phyloP scores from a whole-genome alignment of 2,888 invertebrate genomes.

The Lomographa bimaculata region DNA sequence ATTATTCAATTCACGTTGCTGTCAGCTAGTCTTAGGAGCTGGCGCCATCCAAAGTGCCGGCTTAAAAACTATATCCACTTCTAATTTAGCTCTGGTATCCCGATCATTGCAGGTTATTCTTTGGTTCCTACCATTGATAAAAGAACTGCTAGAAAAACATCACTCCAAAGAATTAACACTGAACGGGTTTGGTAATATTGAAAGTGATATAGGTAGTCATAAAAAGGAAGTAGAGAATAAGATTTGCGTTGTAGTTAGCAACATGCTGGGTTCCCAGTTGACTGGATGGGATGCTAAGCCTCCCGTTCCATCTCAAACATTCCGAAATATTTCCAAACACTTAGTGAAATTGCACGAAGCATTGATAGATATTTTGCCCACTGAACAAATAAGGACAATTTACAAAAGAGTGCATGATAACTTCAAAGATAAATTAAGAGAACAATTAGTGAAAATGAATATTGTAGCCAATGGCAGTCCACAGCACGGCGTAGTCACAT shows the following conservation, averaged over 20 bases:
- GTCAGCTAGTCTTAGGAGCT: conserved; percentile 97
- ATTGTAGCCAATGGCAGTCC: conserved; percentile 98
- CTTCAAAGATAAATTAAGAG: conserved; percentile 93
- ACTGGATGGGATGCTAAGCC: conserved; percentile 96
- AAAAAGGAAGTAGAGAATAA: conserved; percentile 96
- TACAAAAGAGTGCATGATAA: conserved; percentile 92
- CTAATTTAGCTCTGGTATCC: conserved; percentile 94
- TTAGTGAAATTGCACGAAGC: conserved; percentile 96
- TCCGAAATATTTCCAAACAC: conserved; percentile 94
- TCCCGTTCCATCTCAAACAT: conserved; percentile 96
- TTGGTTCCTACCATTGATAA: conserved; percentile 90
- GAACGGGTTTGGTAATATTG: conserved; percentile 87
- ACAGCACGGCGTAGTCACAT: conserved; percentile 97
- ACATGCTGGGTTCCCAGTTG: conserved; percentile 91
- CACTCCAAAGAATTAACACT: conserved; percentile 76
- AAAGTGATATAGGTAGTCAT: conserved; percentile 93
- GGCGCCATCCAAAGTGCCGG: conserved; percentile 98
- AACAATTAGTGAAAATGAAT: conserved; percentile 92
- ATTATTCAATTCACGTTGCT: conserved; percentile 94
- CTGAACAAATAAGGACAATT: conserved; percentile 89
- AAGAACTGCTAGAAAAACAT: conserved; percentile 86
- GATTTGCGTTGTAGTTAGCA: conserved; percentile 94
- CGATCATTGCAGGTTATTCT: conserved; percentile 92
- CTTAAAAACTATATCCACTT: conserved; percentile 96
- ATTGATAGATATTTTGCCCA: conserved; percentile 92